Evolutionary conservation across 92 coral and sea anemone genomes (phyloP).

Genomic region (Heteractis magnifica): DNA sequence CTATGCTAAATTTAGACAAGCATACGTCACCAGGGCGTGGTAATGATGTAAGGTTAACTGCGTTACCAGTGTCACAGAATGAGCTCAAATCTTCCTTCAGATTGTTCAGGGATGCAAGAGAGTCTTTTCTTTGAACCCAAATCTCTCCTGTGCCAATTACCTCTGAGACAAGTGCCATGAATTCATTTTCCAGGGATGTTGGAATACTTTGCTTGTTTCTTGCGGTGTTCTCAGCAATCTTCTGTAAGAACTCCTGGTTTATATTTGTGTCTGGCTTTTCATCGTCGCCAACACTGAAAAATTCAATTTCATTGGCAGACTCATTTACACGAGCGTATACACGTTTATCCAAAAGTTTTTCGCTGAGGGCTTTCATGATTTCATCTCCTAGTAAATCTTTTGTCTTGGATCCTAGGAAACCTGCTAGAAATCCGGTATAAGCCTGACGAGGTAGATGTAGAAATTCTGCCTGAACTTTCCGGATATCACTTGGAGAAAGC

Average conservation of each 20-base stretch:
- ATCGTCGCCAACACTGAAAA: conserved; percentile 49
- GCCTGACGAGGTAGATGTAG: conserved; percentile 73
- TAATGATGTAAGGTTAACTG: conserved; percentile 19
- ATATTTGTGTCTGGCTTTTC: conserved; percentile 38
- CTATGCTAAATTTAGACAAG: conserved; percentile 65
- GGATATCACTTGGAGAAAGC: conserved; percentile 29
- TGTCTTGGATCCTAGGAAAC: conserved; percentile 16
- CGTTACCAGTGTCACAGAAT: conserved; percentile 39
- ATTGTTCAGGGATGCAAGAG: conserved; percentile 31
- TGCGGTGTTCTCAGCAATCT: not conserved
- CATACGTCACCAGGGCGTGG: conserved; percentile 62
- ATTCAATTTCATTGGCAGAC: conserved; percentile 29
- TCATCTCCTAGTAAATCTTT: conserved; percentile 39
- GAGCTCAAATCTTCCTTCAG: conserved; percentile 50
- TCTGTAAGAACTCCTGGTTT: conserved; percentile 43
- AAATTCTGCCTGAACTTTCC: conserved; percentile 46
- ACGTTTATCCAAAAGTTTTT: conserved; percentile 35
- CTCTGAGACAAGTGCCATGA: conserved; percentile 64
- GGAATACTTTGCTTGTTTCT: not conserved
- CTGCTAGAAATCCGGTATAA: conserved; percentile 48
- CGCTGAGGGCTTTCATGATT: conserved; percentile 44
- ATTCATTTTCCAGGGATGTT: conserved; percentile 34
- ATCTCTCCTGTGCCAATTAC: conserved; percentile 61
- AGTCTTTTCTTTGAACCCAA: conserved; percentile 64
- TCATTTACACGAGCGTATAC: conserved; percentile 47